These are phyloP conservation scores for Strigops habroptila DNA, from an alignment of 2,113 vertebrate genomes.

Conservation along the genomic window DNA sequence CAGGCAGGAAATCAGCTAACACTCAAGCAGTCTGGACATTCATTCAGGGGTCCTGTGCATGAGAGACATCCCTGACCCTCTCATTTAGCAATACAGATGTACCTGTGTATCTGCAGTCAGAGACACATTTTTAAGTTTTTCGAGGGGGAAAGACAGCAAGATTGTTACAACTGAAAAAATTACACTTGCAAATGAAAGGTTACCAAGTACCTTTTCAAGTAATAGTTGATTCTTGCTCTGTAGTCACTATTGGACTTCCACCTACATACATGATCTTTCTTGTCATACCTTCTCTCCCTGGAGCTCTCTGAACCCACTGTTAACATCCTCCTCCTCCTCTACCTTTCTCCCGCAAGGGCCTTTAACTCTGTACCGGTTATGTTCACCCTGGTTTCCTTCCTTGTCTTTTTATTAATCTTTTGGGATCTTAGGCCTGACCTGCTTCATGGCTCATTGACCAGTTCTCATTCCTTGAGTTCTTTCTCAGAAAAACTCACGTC, in stretches of 20 bases:
- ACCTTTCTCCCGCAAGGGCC: neutral
- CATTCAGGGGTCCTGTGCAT: neutral
- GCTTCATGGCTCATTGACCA: constrained; percentile 29
- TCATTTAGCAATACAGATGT: neutral
- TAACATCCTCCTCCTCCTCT: neutral
- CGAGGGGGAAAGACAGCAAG: neutral
- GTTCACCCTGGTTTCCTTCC: neutral
- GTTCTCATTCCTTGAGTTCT: constrained; percentile 53
- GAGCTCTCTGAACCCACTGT: neutral
- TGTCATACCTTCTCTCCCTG: neutral
- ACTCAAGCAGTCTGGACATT: neutral
- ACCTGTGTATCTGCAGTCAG: neutral
- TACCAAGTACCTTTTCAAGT: neutral
- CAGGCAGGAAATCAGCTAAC: neutral
- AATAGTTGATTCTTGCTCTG: neutral
- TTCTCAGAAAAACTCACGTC: constrained; percentile 19
- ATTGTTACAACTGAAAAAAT: neutral
- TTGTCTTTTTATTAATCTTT: constrained; percentile 36
- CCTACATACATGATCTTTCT: neutral
- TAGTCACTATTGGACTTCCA: neutral
- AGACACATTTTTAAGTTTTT: neutral
- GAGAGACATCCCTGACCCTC: neutral
- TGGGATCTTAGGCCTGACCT: neutral
- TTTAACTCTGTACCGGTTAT: neutral
- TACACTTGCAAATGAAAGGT: neutral